These are phyloP conservation scores for Matsumurasca onukii DNA, from an alignment of 1,140 invertebrate species.

Conservation along the genomic window DNA sequence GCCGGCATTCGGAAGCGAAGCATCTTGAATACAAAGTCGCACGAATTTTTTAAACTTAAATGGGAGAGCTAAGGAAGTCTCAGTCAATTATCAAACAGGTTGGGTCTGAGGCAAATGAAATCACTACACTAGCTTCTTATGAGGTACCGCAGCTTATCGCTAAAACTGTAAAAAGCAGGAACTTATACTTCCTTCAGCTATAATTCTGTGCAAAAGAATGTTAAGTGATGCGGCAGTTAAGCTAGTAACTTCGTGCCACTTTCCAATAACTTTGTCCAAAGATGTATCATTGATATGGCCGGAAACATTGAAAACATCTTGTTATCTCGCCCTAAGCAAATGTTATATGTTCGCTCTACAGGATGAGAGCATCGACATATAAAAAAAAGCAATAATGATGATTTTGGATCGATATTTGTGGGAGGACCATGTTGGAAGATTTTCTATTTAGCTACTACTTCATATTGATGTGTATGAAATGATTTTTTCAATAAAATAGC, in stretches of 20 bases:
- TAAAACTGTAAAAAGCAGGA: conserved; percentile 46
- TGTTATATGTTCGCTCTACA: conserved; percentile 41
- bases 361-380: conserved; percentile 41
- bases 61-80: conserved; percentile 14
- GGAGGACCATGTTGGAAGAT: conserved; percentile 39
- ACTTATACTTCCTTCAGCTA: conserved; percentile 45
- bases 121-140: conserved; percentile 42
- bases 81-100: conserved; percentile 20
- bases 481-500: too few species aligned
- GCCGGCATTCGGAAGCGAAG: conserved; percentile 24
- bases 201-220: conserved; percentile 44
- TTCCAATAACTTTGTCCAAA: conserved; percentile 43
- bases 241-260: conserved; percentile 41
- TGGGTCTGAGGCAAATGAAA: conserved; percentile 31
- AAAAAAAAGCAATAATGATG: conserved; percentile 40
- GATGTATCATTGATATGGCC: conserved; percentile 42
- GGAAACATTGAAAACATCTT: conserved; percentile 41
- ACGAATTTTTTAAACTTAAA: conserved; percentile 21
- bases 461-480: too few species aligned
- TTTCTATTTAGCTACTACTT: too few species aligned
- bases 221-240: conserved; percentile 43
- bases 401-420: conserved; percentile 42
- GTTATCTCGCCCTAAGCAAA: conserved; percentile 39
- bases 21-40: conserved; percentile 5
- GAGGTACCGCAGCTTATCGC: conserved; percentile 42